Base-by-base conservation (phyloP, 1,140 invertebrate genomes). In the Eciton burchellii region DNA sequence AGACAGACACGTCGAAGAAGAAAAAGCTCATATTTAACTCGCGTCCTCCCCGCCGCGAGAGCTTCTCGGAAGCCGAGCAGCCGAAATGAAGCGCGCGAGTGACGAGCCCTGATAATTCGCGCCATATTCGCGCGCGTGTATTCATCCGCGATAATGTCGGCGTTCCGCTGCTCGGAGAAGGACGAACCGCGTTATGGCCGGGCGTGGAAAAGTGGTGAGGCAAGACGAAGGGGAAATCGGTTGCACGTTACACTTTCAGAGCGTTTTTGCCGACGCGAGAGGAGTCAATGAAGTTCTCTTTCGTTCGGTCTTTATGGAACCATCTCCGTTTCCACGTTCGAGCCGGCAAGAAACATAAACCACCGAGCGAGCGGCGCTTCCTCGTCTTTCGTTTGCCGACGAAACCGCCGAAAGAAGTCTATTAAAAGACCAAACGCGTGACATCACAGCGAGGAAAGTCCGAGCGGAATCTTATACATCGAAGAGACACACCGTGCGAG, bases 211-310 rank as follows among this genome's bases (percentile, higher is more conserved):
- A 91, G 88, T 91, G 85, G 89, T 88, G 88, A 84, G 89, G 90
- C 89, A 84, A 74, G 90, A 89, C 90, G 91, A 91, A 88, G 89
- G 89, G 89, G 89, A 91, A 91, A 91, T 86, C 86, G 84, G 76
- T 82, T 83, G 83, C 71, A 85, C 89, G 85, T 89, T 91, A 89
- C 90, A 91, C 91, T 91, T 90, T 92, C 91, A 89, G 84, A 88
- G 84, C 71, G 84, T 90, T 91, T 91, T 92, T 91, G 89, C 86
- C 24, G 81, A 62, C 24, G 79, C 49, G 41, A 70, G 68, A 66
- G 68, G 83, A 91, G 87, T 86, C 90, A 88, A 91, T 89, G 85
- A 90, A 91, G 84, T 91, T 92, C 90, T 90, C 90, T 90, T 91
- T 91, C 90, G 88, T 90, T 91, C 72, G 56, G 47, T 81, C 74